Base-by-base conservation (phyloP, 2,888 invertebrate genomes). In the Villa cingulata region DNA sequence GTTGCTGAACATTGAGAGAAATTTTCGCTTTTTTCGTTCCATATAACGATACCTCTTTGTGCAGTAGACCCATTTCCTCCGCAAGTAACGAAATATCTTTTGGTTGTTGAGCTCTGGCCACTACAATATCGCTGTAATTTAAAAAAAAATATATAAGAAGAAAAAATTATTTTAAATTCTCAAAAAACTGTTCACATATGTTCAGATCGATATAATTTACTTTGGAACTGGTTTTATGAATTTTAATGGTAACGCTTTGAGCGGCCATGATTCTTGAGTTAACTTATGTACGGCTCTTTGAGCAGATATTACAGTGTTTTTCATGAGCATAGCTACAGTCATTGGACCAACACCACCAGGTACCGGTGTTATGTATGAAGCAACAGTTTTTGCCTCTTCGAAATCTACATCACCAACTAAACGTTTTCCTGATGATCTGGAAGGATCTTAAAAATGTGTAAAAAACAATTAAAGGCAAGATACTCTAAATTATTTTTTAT, bases 21-120 rank as follows among this genome's bases (percentile, higher is more conserved):
- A 98, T 78, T 74, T 98, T 99, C 14, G 95, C 98, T 67, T 96
- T 98, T 57, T 84, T 91, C 58, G 77, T 82, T 9, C 98, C 98
- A 69, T 91, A 97, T 53, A 83, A 79, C 7, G 88, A 87, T 27
- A 94, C 76, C 69, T 98, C 98, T 50, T 72, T 76, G 0, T 81
- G 72, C 55, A 73, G 72, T 46, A 98, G 68, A 1, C 91, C 91
- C 52, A 96, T 84, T 74, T 96, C 94, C 41, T 76, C 66, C 0
- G 90, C 88, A 48, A 97, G 65, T 53, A 74, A 67, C 1, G 68
- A 65, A 45, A 96, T 86, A 59, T 86, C 77, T 65, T 95, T 96
- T 0, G 92, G 90, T 50, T 77, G 80, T 64, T 95, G 95, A 0
- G 82, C 75, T 50, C 90, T 80, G 0, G 96, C 91, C 52, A 98